Conservation (phyloP, 1,140 invertebrate species). For the Octopus bimaculoides region DNA sequence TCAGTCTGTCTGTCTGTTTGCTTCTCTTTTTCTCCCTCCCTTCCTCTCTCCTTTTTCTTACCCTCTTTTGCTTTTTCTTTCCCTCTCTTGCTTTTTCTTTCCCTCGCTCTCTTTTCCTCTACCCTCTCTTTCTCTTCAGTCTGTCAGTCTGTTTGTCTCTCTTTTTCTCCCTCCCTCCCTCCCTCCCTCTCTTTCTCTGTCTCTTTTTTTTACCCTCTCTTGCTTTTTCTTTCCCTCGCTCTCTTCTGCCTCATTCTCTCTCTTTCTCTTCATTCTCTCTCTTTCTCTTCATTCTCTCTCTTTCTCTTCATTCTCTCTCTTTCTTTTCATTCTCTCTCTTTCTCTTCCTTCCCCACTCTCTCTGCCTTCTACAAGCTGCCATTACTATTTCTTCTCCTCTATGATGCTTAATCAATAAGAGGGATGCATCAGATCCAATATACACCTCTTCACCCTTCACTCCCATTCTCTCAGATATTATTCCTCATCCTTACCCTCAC, state of each 20-base stretch:
- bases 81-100: conserved; percentile 7
- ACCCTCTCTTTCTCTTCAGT: conserved; percentile 12
- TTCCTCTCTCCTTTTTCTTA: background rate
- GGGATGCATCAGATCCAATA: no score
- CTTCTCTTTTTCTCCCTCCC: conserved; percentile 4
- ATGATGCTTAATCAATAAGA: no score
- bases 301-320: background rate
- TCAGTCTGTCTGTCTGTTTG: background rate
- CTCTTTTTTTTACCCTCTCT: conserved; percentile 14
- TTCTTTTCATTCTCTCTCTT: no score
- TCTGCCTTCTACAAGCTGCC: no score
- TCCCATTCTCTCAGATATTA: no score
- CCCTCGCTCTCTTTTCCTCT: conserved; percentile 17
- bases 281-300: background rate
- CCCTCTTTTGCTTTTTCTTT: background rate
- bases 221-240: conserved; percentile 16
- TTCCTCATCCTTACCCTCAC: no score
- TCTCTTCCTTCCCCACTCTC: no score
- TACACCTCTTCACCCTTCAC: no score
- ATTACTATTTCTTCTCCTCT: no score
- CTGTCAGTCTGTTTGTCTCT: conserved; percentile 12
- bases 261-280: background rate
- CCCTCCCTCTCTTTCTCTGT: background rate
- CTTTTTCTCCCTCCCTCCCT: background rate
- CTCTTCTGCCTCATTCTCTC: conserved; percentile 65